Conservation (phyloP, 2,113 vertebrate species). For the Oncorhynchus clarkii region DNA sequence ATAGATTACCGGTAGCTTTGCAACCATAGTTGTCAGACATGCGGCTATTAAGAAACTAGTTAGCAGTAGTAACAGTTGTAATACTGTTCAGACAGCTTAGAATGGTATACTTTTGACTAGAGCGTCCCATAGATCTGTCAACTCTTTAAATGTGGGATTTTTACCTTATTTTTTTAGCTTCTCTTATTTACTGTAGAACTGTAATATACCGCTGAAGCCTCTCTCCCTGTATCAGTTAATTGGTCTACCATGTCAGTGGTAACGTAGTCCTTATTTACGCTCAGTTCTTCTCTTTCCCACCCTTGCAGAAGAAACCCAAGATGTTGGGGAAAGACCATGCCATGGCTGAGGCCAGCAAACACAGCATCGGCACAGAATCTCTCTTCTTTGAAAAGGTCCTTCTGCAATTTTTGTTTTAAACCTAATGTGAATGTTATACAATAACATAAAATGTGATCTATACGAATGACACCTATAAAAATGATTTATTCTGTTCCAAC, state of each 20-base stretch:
- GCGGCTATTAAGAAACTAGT: too few relatives aligned
- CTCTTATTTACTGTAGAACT: neutral
- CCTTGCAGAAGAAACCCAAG: constrained; percentile 92
- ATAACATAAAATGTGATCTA: neutral
- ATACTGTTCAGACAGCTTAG: too few relatives aligned
- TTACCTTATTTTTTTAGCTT: too few relatives aligned
- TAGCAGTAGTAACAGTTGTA: too few relatives aligned
- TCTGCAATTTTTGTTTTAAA: neutral
- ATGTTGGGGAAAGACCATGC: constrained; percentile 88
- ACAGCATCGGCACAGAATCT: constrained; percentile 91
- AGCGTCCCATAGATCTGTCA: too few relatives aligned
- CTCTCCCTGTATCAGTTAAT: too few relatives aligned
- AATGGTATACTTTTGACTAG: too few relatives aligned
- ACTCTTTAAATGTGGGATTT: too few relatives aligned
- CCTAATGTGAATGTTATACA: neutral
- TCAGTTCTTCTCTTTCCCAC: constrained; percentile 7
- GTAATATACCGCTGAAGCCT: too few relatives aligned
- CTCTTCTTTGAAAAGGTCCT: constrained; percentile 98
- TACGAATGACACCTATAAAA: neutral
- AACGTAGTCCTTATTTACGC: neutral
- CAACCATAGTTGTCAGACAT: too few relatives aligned
- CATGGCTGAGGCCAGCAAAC: constrained; percentile 86
- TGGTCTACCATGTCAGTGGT: too few relatives aligned
- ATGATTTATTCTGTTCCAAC: neutral
- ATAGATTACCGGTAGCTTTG: too few relatives aligned